phyloP scores from a whole-genome alignment of 2,113 vertebrate genomes.

The Origma solitaria region DNA sequence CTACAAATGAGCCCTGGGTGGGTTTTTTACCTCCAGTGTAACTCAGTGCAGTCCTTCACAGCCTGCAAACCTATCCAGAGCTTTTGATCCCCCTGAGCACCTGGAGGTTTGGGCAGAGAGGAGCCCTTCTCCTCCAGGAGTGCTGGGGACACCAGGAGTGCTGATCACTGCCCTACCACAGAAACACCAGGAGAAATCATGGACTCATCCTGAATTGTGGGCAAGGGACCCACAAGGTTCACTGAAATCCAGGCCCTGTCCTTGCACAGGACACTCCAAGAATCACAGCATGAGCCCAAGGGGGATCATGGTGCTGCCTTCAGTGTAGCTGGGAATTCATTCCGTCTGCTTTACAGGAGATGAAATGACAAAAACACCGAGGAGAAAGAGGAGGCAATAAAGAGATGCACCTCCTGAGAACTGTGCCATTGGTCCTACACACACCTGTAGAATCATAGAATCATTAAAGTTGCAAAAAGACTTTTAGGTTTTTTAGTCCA shows the following conservation, averaged over 20 bases:
- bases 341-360: neutral
- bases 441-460: neutral
- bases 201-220: neutral
- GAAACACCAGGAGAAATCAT: neutral
- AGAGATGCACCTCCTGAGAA: neutral
- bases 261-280: neutral
- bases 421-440: neutral
- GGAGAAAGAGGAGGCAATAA: neutral
- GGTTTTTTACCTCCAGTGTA: too few relatives aligned
- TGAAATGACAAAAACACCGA: neutral
- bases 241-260: neutral
- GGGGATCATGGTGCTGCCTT: neutral
- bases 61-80: neutral
- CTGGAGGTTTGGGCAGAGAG: neutral
- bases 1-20: neutral
- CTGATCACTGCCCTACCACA: neutral
- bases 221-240: neutral
- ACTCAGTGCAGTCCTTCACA: neutral
- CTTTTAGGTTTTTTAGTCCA: neutral
- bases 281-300: neutral
- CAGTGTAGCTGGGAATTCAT: neutral
- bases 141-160: neutral
- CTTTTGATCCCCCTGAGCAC: neutral
- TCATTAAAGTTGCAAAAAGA: neutral
- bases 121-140: rapidly evolving